phyloP scores from a whole-genome alignment of 2,113 vertebrate species.

The Bothrops jararaca region DNA sequence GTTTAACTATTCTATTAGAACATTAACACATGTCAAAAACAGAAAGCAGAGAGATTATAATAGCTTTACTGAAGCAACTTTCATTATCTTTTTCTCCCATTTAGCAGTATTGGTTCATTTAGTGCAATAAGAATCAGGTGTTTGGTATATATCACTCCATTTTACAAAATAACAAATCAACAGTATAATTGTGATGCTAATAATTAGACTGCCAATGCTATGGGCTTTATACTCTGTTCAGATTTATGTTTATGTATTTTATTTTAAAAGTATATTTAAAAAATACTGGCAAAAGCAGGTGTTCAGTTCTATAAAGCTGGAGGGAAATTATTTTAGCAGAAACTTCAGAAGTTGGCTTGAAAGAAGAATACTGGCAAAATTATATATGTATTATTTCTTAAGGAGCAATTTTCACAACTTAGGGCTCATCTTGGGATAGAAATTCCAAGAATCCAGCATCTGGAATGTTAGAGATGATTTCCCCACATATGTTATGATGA shows the following conservation, averaged over 20 bases:
- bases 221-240: conserved; percentile 25
- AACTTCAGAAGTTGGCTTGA: not conserved
- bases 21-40: not conserved
- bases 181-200: not conserved
- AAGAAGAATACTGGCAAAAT: not conserved
- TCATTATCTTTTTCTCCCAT: not conserved
- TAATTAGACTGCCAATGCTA: not conserved
- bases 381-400: not conserved
- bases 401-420: not conserved
- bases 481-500: not conserved
- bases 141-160: not conserved
- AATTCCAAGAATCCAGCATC: not conserved
- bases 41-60: conserved; percentile 4
- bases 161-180: not conserved
- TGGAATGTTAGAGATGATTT: not conserved
- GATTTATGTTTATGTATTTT: not conserved
- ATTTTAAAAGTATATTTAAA: not conserved
- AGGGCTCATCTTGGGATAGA: not conserved
- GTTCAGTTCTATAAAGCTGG: not conserved
- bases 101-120: conserved; percentile 12
- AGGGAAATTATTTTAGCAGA: conserved; percentile 32
- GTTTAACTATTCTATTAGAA: conserved; percentile 2
- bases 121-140: conserved; percentile 19
- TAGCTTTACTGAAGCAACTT: not conserved
- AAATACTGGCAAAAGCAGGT: not conserved